phyloP scores from a whole-genome alignment of 2,888 invertebrate genomes.

The Megaustenia siamemsis region DNA sequence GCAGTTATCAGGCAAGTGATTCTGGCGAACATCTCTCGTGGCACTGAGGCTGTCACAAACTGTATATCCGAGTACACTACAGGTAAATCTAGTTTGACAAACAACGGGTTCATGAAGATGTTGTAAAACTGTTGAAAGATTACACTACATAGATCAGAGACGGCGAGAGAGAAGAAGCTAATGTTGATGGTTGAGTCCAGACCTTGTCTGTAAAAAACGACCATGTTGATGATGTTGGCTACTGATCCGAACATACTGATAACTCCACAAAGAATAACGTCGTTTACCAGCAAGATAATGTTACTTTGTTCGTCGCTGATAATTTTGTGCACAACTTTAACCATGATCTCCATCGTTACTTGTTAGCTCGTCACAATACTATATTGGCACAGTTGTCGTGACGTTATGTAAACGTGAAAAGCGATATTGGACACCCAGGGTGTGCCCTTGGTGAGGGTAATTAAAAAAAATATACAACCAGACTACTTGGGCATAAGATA shows the following conservation, averaged over 20 bases:
- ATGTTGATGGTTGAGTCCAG: constrained; percentile 11
- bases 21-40: background rate
- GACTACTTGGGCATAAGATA: too few species aligned
- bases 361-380: too few species aligned
- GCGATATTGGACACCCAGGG: too few species aligned
- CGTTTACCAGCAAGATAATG: too few species aligned
- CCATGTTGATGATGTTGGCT: background rate
- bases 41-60: background rate
- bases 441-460: too few species aligned
- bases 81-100: background rate
- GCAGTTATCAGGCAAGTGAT: background rate
- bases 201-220: background rate
- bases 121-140: background rate
- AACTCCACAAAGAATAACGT: background rate
- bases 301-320: too few species aligned
- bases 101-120: background rate
- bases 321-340: too few species aligned
- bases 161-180: background rate
- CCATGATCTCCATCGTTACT: too few species aligned
- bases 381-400: too few species aligned
- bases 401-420: too few species aligned
- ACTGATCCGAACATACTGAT: background rate
- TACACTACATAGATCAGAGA: background rate
- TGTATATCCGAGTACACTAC: background rate
- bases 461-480: too few species aligned